Base-by-base conservation (phyloP, 2,888 invertebrate species). In the Xanthia togata region DNA sequence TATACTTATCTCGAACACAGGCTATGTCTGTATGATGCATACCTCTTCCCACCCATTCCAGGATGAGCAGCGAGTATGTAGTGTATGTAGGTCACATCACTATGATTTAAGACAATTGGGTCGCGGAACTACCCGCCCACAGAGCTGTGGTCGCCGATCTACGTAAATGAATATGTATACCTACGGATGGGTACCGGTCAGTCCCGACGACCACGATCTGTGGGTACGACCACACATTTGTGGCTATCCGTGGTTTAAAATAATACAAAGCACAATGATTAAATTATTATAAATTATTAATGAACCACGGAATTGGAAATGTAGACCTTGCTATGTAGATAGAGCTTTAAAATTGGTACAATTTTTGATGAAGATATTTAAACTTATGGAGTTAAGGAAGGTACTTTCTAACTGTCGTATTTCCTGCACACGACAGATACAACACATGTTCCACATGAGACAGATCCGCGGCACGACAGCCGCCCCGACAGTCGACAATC, bases 51-150 rank as follows among this genome's bases (percentile, higher is more conserved):
- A 53, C n/a, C 31, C 65, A 60, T 67, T 41, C 78, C 20, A 31
- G 57, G 38, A 59, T 20, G 26, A 53, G 17, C 53, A 53, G 47
- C 6, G 17, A 38, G 14, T 47, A 70, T 68, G 70, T 73, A 20
- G 17, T 14, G 41, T 67, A 83, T 76, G 77, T 83, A 55, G 82
- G 76, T 80, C 84, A 71, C 81, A 71, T 71, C 50, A 60, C 70
- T 82, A 79, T 82, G 73, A 83, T 73, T 67, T 76, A 84, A 84
- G 80, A 83, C 81, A 84, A 84, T 76, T 73, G 84, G 82, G 77
- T 73, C 81, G 80, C 75, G 68, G 47, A 73, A 64, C 76, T 72
- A 41, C 53, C 67, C 65, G 55, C 62, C 75, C 81, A 70, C 85
- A 64, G 65, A 50, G 73, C 70, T 78, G 83, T 74, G 79, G 78